A percentile compares a stretch with the other conserved stretches of the same genome.
Evolutionary conservation across 2,888 invertebrate species (phyloP).

Genomic region (Eupeodes luniger): DNA sequence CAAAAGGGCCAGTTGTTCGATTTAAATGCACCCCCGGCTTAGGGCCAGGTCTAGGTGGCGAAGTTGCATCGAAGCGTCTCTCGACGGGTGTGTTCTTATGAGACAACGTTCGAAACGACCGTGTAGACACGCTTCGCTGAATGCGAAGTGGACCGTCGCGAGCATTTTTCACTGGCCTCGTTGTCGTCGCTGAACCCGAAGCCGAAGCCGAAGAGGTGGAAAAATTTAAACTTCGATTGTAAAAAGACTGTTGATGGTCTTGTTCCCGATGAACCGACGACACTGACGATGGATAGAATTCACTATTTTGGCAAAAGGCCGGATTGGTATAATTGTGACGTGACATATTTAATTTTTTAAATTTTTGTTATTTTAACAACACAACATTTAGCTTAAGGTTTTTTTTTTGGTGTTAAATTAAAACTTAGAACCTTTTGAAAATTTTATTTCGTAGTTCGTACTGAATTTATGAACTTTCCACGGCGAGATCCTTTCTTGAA

Average conservation of each 20-base stretch:
- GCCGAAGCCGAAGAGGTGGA: conserved; percentile 37
- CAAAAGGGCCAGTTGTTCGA: conserved; percentile 75
- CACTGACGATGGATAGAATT: conserved; percentile 84
- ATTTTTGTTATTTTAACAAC: background rate
- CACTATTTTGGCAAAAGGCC: conserved; percentile 92
- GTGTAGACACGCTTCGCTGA: conserved; percentile 84
- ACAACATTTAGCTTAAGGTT: background rate
- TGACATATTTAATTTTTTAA: conserved; percentile 79
- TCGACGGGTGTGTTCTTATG: conserved; percentile 66
- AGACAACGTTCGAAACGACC: conserved; percentile 80
- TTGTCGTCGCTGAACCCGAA: background rate
- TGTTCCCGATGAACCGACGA: conserved; percentile 79
- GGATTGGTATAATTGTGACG: conserved; percentile 89
- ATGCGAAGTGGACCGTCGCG: conserved; percentile 83
- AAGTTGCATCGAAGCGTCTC: conserved; percentile 77
- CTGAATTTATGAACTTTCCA: conserved; percentile 37
- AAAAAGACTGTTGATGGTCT: conserved; percentile 80
- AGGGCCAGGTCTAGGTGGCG: conserved; percentile 57
- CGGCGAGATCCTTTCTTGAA: conserved; percentile 70
- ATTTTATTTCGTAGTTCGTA: background rate
- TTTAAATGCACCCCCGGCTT: conserved; percentile 68
- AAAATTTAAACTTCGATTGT: conserved; percentile 81
- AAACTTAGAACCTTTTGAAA: background rate
- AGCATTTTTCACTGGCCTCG: conserved; percentile 77
- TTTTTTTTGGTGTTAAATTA: background rate